Percentiles rank a stretch among this genome's conserved stretches.
Conservation (phyloP, 2,113 vertebrate species). For the Erythrocercus mccallii region DNA sequence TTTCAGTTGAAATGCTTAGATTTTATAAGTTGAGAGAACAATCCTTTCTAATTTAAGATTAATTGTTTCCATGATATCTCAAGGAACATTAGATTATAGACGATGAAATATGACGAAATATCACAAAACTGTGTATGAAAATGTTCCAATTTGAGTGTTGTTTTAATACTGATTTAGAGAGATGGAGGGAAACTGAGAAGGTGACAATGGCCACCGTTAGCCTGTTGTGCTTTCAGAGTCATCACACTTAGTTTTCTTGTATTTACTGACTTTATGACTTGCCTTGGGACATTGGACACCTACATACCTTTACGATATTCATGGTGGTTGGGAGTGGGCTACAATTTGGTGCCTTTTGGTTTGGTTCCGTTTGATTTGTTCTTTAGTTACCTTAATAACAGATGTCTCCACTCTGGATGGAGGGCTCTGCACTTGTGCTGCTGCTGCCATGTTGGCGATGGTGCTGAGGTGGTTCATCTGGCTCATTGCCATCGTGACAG, state of each 20-base stretch:
- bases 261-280: not conserved
- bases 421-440: conserved; percentile 94
- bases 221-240: not conserved
- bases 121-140: not conserved
- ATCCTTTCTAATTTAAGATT: not conserved
- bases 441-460: conserved; percentile 98
- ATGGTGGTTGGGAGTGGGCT: not conserved
- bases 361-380: not conserved
- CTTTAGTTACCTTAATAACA: conserved; percentile 93
- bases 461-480: conserved; percentile 99
- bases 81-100: not conserved
- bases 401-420: conserved; percentile 97
- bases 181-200: not conserved
- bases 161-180: not conserved
- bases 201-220: not conserved
- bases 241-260: not conserved
- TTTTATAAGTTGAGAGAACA: not conserved
- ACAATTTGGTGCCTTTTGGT: not conserved
- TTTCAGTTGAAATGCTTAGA: not conserved
- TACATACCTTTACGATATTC: not conserved
- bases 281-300: not conserved
- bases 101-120: not conserved
- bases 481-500: conserved; percentile 99
- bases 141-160: not conserved
- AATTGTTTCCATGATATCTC: not conserved